Conservation (phyloP, 2,797 vertebrate genomes). For the Diplodus sargus region DNA sequence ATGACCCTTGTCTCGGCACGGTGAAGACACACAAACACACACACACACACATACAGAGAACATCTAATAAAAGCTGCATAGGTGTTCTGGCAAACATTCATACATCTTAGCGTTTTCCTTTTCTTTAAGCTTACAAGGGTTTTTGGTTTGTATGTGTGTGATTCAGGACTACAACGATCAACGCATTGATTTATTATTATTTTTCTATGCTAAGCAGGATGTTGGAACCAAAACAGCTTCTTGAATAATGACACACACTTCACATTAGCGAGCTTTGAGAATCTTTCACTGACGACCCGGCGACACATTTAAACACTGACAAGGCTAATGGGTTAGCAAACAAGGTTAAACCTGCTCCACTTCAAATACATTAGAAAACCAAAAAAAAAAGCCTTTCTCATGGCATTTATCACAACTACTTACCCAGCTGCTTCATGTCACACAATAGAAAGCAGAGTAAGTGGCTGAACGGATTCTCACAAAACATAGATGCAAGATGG, state of each 20-base stretch:
- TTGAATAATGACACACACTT: background rate
- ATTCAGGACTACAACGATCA: background rate
- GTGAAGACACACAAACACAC: background rate
- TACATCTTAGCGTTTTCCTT: background rate
- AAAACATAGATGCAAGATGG: too few relatives aligned
- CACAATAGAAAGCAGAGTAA: background rate
- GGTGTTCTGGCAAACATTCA: background rate
- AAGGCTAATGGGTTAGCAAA: background rate
- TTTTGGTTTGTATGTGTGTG: background rate
- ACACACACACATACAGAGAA: slow-evolving; percentile 2
- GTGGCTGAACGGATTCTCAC: too few relatives aligned
- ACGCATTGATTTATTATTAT: background rate
- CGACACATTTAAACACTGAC: background rate
- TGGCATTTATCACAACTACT: background rate
- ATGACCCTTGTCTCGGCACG: slow-evolving; percentile 38
- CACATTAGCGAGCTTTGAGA: background rate
- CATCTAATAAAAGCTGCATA: background rate
- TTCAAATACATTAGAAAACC: background rate
- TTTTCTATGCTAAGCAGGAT: background rate
- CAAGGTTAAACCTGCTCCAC: too few relatives aligned
- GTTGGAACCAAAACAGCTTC: background rate
- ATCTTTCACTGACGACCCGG: background rate
- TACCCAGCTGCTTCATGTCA: background rate
- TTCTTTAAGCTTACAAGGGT: background rate
- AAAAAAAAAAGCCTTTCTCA: background rate